phyloP scores from a whole-genome alignment of 2,888 invertebrate genomes.

The Phragmatobia fuliginosa region DNA sequence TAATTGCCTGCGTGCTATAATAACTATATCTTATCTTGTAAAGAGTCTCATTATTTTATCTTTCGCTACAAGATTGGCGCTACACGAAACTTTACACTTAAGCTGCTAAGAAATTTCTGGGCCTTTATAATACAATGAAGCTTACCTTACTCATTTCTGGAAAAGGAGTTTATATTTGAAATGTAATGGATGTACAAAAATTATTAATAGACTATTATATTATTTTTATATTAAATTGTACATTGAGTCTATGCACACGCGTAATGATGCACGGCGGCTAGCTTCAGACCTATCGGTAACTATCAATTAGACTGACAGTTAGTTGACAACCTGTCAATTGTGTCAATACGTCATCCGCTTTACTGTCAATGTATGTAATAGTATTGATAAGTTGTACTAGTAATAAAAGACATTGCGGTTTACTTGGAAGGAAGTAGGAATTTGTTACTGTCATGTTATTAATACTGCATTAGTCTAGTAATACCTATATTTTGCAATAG shows the following conservation, averaged over 20 bases:
- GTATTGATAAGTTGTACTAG: constrained; percentile 17
- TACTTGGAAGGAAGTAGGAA: background rate
- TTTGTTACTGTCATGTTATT: background rate
- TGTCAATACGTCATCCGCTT: constrained; percentile 13
- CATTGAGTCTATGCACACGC: background rate
- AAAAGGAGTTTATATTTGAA: background rate
- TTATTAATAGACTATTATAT: background rate
- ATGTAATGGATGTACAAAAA: background rate
- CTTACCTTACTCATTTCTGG: background rate
- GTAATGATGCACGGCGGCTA: background rate
- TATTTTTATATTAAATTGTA: too few species aligned
- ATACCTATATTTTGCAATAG: background rate
- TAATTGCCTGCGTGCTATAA: background rate
- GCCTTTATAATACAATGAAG: background rate
- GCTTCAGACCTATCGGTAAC: constrained; percentile 2
- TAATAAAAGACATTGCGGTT: background rate
- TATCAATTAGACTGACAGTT: constrained; percentile 14
- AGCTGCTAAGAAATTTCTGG: background rate
- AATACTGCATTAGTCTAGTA: background rate
- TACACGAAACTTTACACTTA: background rate
- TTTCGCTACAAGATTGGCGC: background rate
- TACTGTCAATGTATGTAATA: constrained; percentile 7
- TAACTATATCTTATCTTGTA: constrained; percentile 1
- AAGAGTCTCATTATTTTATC: background rate
- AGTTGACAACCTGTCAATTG: constrained; percentile 19